Evolutionary conservation across 2,888 invertebrate species (phyloP), one percentile per base, ranked within the genome.

Genomic region (Escarpia spicata): DNA sequence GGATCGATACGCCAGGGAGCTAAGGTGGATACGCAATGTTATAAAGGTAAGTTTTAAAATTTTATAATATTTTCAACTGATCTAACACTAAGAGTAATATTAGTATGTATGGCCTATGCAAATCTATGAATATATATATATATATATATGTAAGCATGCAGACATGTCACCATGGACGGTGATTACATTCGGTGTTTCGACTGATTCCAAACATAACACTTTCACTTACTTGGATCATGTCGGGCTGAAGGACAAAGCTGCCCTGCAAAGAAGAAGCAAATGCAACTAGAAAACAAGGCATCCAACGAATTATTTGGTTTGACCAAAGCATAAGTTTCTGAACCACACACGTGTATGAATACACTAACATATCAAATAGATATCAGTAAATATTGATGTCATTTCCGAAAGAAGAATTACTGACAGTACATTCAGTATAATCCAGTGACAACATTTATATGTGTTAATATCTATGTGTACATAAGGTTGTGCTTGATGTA

Each of bases 181-280:
- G 52, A 12, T 12, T 52, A 12, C 4, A 52, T 52, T 52, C 52
- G 52, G 12, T 52, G 52, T 52, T 12, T 52, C 12, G 52, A 43
- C 19, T 91, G 8, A 37, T 10, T 91, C 19, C 12, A 43, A 91
- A 44, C 91, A 91, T 9, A 91, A 6, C 37, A 91, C 8, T 31
- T 43, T 43, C 26, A 43, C 75, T 75, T 12, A 94, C 94, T 90
- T 94, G 93, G n/a, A 94, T 94, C 93, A 94, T 94, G 89, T 95
- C 94, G n/a, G 94, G 94, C 92, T 93, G 92, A 90, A 94, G 45
- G 26, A 93, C 90, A 45, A 94, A 91, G 58, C 92, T 92, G 91
- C 93, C 93, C 94, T 94, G 93, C 43, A 90, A 90, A 91, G 26
- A 45, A 44, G 90, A 92, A 92, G 15, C 31, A 89, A 92, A 37